Evolutionary conservation across 2,888 invertebrate genomes (phyloP).

Genomic region (Selenia dentaria): DNA sequence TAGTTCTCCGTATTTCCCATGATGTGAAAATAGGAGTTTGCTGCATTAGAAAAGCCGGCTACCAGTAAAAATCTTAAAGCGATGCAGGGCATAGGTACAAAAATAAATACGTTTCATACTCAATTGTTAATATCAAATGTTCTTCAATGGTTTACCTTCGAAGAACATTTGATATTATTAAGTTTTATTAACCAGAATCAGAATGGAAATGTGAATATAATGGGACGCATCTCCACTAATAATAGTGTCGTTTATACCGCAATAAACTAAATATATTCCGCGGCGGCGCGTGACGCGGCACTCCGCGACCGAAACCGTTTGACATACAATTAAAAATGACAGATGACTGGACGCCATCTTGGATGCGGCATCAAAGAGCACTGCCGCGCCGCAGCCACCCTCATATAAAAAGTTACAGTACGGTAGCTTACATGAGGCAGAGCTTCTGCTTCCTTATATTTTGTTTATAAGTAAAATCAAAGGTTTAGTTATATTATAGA

Average conservation of each 20-base stretch:
- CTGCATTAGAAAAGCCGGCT: no score
- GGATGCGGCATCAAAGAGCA: slow-evolving; percentile 59
- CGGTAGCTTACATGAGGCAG: neutral
- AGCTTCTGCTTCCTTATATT: neutral
- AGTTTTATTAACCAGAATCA: slow-evolving; percentile 34
- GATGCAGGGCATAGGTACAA: no score
- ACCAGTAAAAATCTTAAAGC: no score
- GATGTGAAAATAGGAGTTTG: no score
- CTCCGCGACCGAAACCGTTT: slow-evolving; percentile 46
- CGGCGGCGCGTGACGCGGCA: slow-evolving; percentile 62
- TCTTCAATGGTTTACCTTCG: no score
- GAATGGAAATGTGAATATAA: slow-evolving; percentile 57
- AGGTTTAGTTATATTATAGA: no score
- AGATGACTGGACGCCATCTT: slow-evolving; percentile 76
- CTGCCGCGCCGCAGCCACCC: slow-evolving; percentile 48
- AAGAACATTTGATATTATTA: slow-evolving; percentile 14
- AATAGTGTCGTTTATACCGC: slow-evolving; percentile 74
- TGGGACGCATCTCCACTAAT: slow-evolving; percentile 57
- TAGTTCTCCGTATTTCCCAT: no score
- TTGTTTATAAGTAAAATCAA: no score
- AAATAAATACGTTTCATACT: no score
- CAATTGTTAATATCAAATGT: no score
- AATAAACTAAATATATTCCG: slow-evolving; percentile 79
- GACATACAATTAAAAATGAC: slow-evolving; percentile 84
- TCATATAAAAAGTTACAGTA: slow-evolving; percentile 10